Evolutionary conservation across 2,888 invertebrate genomes (phyloP), one percentile per base, ranked within the genome.

Genomic region (Ophion ellenae): DNA sequence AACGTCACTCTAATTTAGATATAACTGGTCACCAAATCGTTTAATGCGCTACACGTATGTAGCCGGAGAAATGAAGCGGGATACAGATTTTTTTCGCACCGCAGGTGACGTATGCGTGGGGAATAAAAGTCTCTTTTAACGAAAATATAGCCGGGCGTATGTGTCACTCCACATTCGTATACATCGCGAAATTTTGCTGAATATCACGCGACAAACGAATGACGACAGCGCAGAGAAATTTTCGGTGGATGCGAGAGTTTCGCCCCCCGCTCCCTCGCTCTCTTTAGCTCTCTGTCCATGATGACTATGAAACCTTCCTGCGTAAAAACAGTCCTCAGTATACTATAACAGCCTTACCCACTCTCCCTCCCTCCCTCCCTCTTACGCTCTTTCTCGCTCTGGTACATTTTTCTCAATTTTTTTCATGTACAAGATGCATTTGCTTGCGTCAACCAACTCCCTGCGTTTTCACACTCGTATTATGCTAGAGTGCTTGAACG

Each of bases 361-460:
- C 81, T 14, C 17, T 53, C 53, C 9, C 40, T 40, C 9, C 7
- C 40, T 40, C 40, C 9, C 40, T 40, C 40, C 5, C 40, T 6
- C 40, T 40, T 4, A 0, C 32, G 3, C 32, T 32, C 32, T 32
- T 32, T 32, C 32, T 32, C 32, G 32, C 74, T 67, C 47, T 61
- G 73, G 32, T 28, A 66, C 79, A 82, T 85, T 82, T 82, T 82
- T 82, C 71, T 79, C 82, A 17, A 82, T 85, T 82, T 82, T 81
- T 81, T 64, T 20, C n/a, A 47, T n/a, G 64, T 32, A 11, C 36
- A 17, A 14, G 24, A 61, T 63, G 74, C 74, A 74, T 61, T 14
- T 74, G 61, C 59, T 36, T 40, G 75, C 59, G 28, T 70, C 70
- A 63, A 14, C 63, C 63, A 57, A 57, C 61, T 20, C 61, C 6